Conservation (phyloP, 1,140 invertebrate genomes). For the Listronotus bonariensis region DNA sequence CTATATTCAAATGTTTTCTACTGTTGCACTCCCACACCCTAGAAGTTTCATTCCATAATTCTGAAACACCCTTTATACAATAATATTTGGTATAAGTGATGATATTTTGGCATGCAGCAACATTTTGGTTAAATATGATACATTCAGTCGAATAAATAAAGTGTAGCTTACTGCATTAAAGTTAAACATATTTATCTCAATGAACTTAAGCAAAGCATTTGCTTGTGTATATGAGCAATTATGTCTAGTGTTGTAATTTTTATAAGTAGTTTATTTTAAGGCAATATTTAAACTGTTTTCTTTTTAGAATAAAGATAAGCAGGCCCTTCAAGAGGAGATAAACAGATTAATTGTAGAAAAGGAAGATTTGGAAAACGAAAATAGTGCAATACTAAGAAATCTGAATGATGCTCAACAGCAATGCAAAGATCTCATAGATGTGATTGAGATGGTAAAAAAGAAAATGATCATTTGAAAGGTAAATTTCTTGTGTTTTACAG, state of each 20-base stretch:
- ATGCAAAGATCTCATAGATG: conserved; percentile 44
- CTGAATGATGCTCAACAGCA: conserved; percentile 45
- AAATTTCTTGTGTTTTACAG: neutral
- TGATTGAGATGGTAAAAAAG: conserved; percentile 44
- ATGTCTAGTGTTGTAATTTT: conserved; percentile 1
- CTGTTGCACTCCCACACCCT: too few relatives aligned
- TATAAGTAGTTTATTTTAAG: conserved; percentile 15
- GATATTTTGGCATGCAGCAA: too few relatives aligned
- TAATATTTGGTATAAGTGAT: too few relatives aligned
- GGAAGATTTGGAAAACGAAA: conserved; percentile 31
- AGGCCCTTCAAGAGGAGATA: conserved; percentile 40
- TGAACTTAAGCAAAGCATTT: too few relatives aligned
- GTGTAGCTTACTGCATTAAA: neutral
- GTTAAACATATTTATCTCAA: too few relatives aligned
- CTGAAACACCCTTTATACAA: too few relatives aligned
- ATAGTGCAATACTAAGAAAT: conserved; percentile 31
- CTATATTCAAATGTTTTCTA: too few relatives aligned
- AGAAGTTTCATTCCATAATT: too few relatives aligned
- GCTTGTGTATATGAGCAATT: neutral
- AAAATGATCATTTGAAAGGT: conserved; percentile 47
- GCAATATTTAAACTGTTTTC: neutral
- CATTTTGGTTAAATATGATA: too few relatives aligned
- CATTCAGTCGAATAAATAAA: too few relatives aligned
- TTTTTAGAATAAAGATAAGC: conserved; percentile 46
- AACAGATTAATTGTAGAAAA: conserved; percentile 36